Conservation (phyloP, 2,797 vertebrate genomes). For the Bufotes viridis region DNA sequence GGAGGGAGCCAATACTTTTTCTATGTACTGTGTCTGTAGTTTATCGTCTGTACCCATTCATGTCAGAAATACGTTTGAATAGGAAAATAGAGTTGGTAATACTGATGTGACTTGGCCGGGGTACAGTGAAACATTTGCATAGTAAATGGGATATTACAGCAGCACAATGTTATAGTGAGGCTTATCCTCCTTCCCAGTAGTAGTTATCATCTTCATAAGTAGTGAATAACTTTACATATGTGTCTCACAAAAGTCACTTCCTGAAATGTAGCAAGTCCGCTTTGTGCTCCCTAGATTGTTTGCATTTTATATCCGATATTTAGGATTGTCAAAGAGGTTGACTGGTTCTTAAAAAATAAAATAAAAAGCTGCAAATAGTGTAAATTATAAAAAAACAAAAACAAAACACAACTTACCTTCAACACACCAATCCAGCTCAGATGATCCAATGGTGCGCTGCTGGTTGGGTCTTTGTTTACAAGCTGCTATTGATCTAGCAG, state of each 20-base stretch:
- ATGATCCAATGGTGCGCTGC: no score
- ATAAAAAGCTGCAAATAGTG: no score
- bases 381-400: no score
- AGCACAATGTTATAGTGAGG: background rate
- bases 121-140: background rate
- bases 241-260: background rate
- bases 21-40: background rate
- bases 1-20: no score
- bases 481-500: no score
- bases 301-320: background rate
- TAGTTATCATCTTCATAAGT: background rate
- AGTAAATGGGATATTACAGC: background rate
- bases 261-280: background rate
- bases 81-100: background rate
- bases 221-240: background rate
- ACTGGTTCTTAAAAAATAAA: no score
- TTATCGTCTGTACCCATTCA: background rate
- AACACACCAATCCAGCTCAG: no score
- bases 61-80: constrained; percentile 3
- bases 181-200: background rate
- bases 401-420: no score
- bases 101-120: background rate
- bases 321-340: no score
- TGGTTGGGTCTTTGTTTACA: no score
- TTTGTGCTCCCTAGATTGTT: background rate